A percentile compares a stretch with the other conserved stretches of the same genome.
Evolutionary conservation across 2,888 invertebrate species (phyloP).

Genomic region (Diadromus collaris): DNA sequence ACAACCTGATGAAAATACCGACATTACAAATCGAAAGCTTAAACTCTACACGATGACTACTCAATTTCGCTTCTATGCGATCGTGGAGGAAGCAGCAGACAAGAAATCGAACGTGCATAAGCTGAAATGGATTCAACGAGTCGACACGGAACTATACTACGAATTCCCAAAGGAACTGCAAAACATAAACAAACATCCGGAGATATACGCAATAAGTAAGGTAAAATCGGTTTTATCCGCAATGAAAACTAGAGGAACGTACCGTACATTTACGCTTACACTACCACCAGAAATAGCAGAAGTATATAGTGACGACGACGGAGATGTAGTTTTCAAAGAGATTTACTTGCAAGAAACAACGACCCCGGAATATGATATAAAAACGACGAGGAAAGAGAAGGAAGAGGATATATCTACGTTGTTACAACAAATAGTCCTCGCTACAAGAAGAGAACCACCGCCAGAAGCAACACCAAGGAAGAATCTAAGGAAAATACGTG

Average conservation of each 20-base stretch:
- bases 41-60: conserved; percentile 50
- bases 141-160: conserved; percentile 35
- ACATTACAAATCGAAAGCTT: conserved; percentile 39
- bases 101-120: conserved; percentile 53
- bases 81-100: conserved; percentile 49
- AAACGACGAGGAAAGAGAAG: conserved; percentile 36
- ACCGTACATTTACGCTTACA: conserved; percentile 55
- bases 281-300: conserved; percentile 51
- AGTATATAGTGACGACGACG: conserved; percentile 51
- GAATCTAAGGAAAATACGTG: conserved; percentile 50
- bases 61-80: conserved; percentile 58
- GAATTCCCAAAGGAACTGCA: conserved; percentile 54
- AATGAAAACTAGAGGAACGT: conserved; percentile 53
- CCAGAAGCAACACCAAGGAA: conserved; percentile 30
- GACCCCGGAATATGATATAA: conserved; percentile 50
- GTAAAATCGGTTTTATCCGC: conserved; percentile 52
- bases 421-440: conserved; percentile 51
- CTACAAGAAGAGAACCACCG: conserved; percentile 40
- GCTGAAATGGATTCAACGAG: conserved; percentile 55
- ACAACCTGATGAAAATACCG: no score
- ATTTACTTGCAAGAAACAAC: conserved; percentile 52
- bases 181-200: conserved; percentile 51
- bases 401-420: conserved; percentile 54
- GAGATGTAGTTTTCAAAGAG: conserved; percentile 49
- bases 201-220: conserved; percentile 50